Evolutionary conservation across 2,797 vertebrate species (phyloP).

Genomic region (Miichthys miiuy): DNA sequence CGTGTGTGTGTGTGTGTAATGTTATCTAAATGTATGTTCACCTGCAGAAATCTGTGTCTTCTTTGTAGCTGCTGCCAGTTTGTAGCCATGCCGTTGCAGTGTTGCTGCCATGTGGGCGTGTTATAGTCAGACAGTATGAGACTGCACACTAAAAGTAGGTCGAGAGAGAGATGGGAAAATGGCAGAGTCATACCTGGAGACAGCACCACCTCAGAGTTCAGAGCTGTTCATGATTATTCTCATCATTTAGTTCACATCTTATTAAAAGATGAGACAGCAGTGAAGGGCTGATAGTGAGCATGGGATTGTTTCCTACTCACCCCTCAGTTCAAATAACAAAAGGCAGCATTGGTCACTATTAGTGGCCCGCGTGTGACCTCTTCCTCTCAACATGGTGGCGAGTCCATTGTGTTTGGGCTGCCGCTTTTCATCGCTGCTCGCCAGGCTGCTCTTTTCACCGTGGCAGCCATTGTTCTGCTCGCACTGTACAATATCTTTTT

Average conservation of each 20-base stretch:
- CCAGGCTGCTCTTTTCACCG: conserved; percentile 50
- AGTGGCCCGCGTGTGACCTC: conserved; percentile 69
- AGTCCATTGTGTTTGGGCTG: conserved; percentile 67
- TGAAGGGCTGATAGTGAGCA: background rate
- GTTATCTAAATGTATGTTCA: background rate
- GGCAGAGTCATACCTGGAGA: conserved; percentile 27
- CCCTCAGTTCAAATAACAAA: conserved; percentile 37
- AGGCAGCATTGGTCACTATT: conserved; percentile 40
- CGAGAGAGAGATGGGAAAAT: conserved; percentile 36
- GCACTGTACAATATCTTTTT: conserved; percentile 26
- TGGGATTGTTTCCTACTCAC: background rate
- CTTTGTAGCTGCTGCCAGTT: background rate
- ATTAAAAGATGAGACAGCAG: background rate
- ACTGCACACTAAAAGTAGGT: conserved; percentile 65
- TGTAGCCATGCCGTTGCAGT: conserved; percentile 24
- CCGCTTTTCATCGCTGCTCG: conserved; percentile 56
- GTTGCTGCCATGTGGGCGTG: conserved; percentile 62
- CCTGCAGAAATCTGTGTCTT: background rate
- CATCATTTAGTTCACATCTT: background rate
- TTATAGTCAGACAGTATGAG: conserved; percentile 46
- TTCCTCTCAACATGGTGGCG: conserved; percentile 57
- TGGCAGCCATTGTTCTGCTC: conserved; percentile 67
- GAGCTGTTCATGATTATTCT: background rate
- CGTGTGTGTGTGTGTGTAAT: background rate
- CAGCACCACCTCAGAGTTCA: background rate